phyloP scores from a whole-genome alignment of 2,888 invertebrate species.

The Rhagophthalmus giganteus region DNA sequence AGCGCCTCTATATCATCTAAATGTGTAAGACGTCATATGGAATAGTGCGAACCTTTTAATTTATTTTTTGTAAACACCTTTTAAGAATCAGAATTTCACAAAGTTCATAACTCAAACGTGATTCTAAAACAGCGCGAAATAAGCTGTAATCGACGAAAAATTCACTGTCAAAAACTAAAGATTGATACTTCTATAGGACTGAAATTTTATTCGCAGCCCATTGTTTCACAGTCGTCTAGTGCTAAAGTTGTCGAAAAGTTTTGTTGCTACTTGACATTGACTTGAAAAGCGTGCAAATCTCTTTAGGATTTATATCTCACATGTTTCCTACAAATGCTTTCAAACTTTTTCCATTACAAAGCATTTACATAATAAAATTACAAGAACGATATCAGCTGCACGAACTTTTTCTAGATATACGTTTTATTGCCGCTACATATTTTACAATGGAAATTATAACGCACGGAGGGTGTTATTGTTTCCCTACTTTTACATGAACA shows the following conservation, averaged over 20 bases:
- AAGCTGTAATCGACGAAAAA: too few species aligned
- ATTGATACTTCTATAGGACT: background rate
- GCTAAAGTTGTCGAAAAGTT: conserved; percentile 13
- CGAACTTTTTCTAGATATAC: conserved; percentile 5
- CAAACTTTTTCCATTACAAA: conserved; percentile 25
- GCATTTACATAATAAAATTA: conserved; percentile 25
- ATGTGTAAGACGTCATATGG: background rate
- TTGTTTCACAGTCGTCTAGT: conserved; percentile 2
- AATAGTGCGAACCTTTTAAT: background rate
- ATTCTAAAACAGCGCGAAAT: too few species aligned
- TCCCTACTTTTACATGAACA: background rate
- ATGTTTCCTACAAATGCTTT: conserved; percentile 17
- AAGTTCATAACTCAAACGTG: too few species aligned
- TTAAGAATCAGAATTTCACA: background rate
- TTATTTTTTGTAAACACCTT: background rate
- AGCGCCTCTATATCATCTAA: conserved; percentile 15
- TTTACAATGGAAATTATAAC: conserved; percentile 1
- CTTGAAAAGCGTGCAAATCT: conserved; percentile 18
- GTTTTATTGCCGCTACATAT: conserved; percentile 11
- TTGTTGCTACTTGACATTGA: conserved; percentile 17
- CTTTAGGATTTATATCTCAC: conserved; percentile 16
- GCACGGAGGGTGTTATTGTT: conserved; percentile 1
- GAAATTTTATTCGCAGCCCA: background rate
- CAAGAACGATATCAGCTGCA: conserved; percentile 12
- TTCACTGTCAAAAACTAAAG: too few species aligned